Evolutionary conservation across 2,797 vertebrate species (phyloP), one percentile per base, ranked within the genome.

Genomic region (Melanogrammus aeglefinus): DNA sequence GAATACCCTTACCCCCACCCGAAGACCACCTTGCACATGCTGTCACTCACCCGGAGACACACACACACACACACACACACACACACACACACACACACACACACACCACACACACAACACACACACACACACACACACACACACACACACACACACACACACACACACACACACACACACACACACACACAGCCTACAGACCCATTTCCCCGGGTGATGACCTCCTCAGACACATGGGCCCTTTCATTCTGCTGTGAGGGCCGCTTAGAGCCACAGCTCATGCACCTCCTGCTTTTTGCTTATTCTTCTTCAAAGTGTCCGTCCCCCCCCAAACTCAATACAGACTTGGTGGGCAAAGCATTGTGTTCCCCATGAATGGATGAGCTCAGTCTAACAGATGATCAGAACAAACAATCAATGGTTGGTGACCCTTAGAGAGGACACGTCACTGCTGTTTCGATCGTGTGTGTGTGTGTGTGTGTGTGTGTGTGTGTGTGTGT

Each of bases 221-320:
- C 91, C 91, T 88, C 88, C 86, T 89, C 89, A 81, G 78, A 88
- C 86, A 88, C 90, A 88, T 78, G 85, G 88, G 78, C 86, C 83
- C 90, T 91, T 92, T 93, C 91, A 89, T 92, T 92, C 87, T 83
- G 79, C 88, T 90, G 86, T 71, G 76, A 85, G 80, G 86, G 79
- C 81, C 80, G 75, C 76, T 91, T 92, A 90, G 89, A 91, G 89
- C 86, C 21, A 75, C 76, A 35, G 87, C 79, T 63, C 82, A 72
- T 77, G 79, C 80, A 84, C 76, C 86, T 82, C 74, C 81, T 79
- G 76, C 73, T 92, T 90, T 92, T 88, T 82, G 85, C 78, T 57
- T 73, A 51, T 57, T 88, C 88, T 79, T 75, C 79, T 88, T 88
- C 84, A 84, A 77, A 88, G 87, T 82, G 85, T 76, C 51, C 3